These are phyloP conservation scores for Charadrius vociferus DNA, from an alignment of 2,113 vertebrate species.

Conservation along the genomic window DNA sequence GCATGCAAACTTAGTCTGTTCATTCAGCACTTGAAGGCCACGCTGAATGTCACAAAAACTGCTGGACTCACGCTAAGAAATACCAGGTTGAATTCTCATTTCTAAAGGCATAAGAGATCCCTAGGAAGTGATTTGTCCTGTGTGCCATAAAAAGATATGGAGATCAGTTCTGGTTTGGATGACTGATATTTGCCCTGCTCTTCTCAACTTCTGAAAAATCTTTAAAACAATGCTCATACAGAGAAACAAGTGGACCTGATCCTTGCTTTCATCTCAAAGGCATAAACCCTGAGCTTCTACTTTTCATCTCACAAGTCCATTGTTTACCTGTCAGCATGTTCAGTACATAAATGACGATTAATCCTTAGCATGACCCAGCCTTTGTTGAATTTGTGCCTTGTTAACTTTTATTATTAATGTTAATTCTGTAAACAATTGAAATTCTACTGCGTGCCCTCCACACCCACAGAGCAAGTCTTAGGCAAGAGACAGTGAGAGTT, in stretches of 20 bases:
- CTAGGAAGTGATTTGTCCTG: not conserved
- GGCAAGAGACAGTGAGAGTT: not conserved
- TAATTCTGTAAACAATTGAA: conserved; percentile 12
- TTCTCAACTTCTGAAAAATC: not conserved
- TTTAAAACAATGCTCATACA: conserved; percentile 10
- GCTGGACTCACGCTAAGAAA: not conserved
- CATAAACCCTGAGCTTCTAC: not conserved
- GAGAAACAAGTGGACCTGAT: not conserved
- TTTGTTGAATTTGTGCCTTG: not conserved
- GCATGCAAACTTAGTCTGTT: not conserved
- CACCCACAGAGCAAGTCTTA: not conserved
- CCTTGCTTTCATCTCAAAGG: not conserved
- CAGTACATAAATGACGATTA: not conserved
- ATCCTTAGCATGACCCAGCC: not conserved
- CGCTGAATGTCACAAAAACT: not conserved
- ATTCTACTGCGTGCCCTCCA: not conserved
- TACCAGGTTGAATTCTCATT: not conserved
- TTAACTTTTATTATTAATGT: conserved; percentile 11
- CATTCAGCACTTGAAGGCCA: not conserved
- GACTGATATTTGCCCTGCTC: not conserved
- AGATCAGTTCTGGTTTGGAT: not conserved
- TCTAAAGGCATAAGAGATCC: not conserved
- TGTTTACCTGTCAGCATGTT: conserved; percentile 25
- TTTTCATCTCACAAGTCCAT: conserved; percentile 14
- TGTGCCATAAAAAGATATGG: not conserved